These are phyloP conservation scores for Macroramphosus scolopax DNA, from an alignment of 2,797 vertebrate species.

Conservation along the genomic window DNA sequence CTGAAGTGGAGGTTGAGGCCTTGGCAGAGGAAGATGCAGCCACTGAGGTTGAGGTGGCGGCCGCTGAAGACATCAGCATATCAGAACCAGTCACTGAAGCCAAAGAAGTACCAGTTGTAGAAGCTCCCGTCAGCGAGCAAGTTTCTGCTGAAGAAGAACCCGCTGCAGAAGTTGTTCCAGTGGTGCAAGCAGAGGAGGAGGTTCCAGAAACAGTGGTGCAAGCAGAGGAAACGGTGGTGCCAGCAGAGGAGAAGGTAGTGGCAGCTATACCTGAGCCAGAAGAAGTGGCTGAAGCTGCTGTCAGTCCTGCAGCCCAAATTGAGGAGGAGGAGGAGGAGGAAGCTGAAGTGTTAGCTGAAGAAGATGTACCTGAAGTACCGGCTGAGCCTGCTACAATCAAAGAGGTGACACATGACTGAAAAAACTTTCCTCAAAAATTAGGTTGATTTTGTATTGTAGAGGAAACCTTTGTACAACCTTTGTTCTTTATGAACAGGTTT, in stretches of 20 bases:
- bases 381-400: constrained; percentile 23
- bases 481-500: background rate
- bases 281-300: background rate
- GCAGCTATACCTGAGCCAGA: constrained; percentile 18
- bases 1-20: constrained; percentile 23
- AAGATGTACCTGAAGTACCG: constrained; percentile 19
- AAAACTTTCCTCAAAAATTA: background rate
- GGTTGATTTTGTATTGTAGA: background rate
- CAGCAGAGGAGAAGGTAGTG: constrained; percentile 14
- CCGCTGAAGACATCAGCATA: background rate
- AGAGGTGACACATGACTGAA: constrained; percentile 53
- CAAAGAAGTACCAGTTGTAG: constrained; percentile 9
- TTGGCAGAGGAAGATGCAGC: constrained; percentile 7
- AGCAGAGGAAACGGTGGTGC: no score
- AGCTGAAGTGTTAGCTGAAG: constrained; percentile 30
- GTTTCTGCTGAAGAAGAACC: constrained; percentile 18
- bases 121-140: background rate
- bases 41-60: background rate
- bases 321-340: constrained; percentile 24
- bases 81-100: no score
- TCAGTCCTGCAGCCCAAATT: constrained; percentile 3
- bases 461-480: background rate
- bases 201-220: constrained; percentile 19
- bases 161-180: background rate
- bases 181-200: background rate